Percentiles rank a stretch among this genome's conserved stretches.
Conservation (phyloP, 2,113 vertebrate genomes). For the Pimephales promelas region DNA sequence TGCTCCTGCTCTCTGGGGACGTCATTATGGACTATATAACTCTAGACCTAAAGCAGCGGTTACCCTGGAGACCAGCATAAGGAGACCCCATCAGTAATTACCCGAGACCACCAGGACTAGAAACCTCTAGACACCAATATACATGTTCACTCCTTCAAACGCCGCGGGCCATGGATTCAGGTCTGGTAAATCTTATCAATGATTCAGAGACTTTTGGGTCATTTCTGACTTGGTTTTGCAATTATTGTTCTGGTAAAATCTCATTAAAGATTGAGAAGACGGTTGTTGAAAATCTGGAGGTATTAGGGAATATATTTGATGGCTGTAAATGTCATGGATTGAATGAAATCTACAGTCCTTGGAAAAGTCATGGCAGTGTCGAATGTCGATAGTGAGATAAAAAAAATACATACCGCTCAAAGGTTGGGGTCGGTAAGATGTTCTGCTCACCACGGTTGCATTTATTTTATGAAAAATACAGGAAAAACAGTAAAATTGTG, state of each 20-base stretch:
- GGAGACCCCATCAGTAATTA: slow-evolving; percentile 59
- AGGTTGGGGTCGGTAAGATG: not conserved
- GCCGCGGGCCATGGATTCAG: not conserved
- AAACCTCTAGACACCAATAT: slow-evolving; percentile 62
- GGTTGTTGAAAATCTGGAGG: not conserved
- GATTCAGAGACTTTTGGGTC: not conserved
- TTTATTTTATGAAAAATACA: not conserved
- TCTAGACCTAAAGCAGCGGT: slow-evolving; percentile 61
- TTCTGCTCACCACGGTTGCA: not conserved
- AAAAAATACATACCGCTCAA: not conserved
- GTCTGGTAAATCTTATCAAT: not conserved
- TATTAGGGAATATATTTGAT: not conserved
- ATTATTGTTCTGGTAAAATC: not conserved
- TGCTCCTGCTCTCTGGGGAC: slow-evolving; percentile 62
- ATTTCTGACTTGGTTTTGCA: not conserved
- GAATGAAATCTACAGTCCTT: too few species aligned
- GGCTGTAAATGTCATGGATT: not conserved
- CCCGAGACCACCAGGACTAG: slow-evolving; percentile 67
- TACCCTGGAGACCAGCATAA: slow-evolving; percentile 55
- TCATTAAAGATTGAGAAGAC: not conserved
- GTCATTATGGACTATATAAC: slow-evolving; percentile 70
- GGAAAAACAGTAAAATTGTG: not conserved
- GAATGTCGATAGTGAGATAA: too few species aligned
- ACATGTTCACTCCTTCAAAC: slow-evolving; percentile 53
- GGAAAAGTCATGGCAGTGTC: too few species aligned